Percentiles rank a stretch among this genome's conserved stretches.
phyloP scores from a whole-genome alignment of 2,797 vertebrate species.

The Lates japonicus region DNA sequence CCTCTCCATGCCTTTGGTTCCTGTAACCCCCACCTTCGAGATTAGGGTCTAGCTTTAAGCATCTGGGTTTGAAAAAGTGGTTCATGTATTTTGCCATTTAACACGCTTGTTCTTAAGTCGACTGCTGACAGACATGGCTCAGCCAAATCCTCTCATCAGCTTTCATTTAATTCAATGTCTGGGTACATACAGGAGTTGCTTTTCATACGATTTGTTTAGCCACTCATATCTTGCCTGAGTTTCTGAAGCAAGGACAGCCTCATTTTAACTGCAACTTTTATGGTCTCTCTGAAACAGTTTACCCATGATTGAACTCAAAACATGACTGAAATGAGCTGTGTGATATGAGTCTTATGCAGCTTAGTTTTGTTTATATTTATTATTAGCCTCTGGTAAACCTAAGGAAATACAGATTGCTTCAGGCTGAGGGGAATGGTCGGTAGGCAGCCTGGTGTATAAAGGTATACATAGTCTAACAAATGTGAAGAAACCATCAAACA shows the following conservation, averaged over 20 bases:
- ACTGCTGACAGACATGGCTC: slow-evolving; percentile 44
- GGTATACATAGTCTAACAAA: slow-evolving; percentile 9
- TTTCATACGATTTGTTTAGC: slow-evolving; percentile 38
- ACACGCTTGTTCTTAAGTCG: slow-evolving; percentile 36
- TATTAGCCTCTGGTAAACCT: neutral
- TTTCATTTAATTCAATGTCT: slow-evolving; percentile 46
- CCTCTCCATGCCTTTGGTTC: slow-evolving; percentile 53
- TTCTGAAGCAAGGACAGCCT: slow-evolving; percentile 38
- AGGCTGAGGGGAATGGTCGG: neutral
- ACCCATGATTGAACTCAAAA: slow-evolving; percentile 31
- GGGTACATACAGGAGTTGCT: slow-evolving; percentile 28
- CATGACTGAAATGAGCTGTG: slow-evolving; percentile 20
- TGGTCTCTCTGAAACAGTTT: slow-evolving; percentile 3
- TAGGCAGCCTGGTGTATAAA: neutral
- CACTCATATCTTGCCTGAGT: slow-evolving; percentile 27
- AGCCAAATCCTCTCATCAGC: slow-evolving; percentile 47
- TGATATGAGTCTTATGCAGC: neutral
- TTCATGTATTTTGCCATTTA: slow-evolving; percentile 45
- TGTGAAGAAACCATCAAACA: slow-evolving; percentile 42
- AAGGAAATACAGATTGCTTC: neutral
- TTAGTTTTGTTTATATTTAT: slow-evolving; percentile 11
- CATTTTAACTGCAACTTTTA: slow-evolving; percentile 47
- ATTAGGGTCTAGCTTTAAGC: slow-evolving; percentile 75
- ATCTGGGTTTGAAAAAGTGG: slow-evolving; percentile 76
- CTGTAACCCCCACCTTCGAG: slow-evolving; percentile 60